Base-by-base conservation (phyloP, 2,797 vertebrate species). In the Pangasius sanitwongsei region DNA sequence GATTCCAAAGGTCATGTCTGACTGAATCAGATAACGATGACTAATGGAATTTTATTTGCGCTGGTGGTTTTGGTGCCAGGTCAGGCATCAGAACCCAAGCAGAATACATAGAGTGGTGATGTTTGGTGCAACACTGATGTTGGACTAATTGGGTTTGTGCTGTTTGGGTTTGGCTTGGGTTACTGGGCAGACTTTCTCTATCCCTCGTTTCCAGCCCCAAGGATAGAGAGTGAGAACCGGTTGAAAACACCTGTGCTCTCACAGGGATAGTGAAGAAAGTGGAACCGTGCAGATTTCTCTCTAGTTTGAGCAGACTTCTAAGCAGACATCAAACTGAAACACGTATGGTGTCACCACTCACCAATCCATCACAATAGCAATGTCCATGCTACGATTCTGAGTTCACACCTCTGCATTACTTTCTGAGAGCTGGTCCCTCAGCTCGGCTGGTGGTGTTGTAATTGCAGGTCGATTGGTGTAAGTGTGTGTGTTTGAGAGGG, bases 391-490 rank as follows among this genome's bases (percentile, higher is more conserved):
- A 50, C 4, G 2, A 67, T 31, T 28, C 18, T 69, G 18, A 55
- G 70, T 70, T 85, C 53, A 69, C 3, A 37, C 23, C 44, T 41
- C 28, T 18, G 12, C 48, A 28, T 78, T 31, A 1, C 28, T 37
- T 41, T 48, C 6, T 12, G 6, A 87, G 13, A 50, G 44, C 63
- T 34, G 9, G 61, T 34, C 63, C 15, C 28, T 67, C 16, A 18
- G 65, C 74, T 87, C 74, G 4, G 70, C 55, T 65, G 44, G 87
- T 28, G 44, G 82, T 84, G 83, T 20, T 74, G 61, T 85, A 86
- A 86, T 75, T 70, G 23, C 44, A 93, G 94, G 92, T 93, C 93
- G 92, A 92, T 93, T 86, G 90, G 85, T 89, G 92, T 44, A 85
- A 34, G 34, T 93, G 91, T 91, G 91, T 91, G 92, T 59, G 91